Percentiles rank a stretch among this genome's conserved stretches.
Evolutionary conservation across 2,113 vertebrate species (phyloP).

Genomic region (Eublepharis macularius): DNA sequence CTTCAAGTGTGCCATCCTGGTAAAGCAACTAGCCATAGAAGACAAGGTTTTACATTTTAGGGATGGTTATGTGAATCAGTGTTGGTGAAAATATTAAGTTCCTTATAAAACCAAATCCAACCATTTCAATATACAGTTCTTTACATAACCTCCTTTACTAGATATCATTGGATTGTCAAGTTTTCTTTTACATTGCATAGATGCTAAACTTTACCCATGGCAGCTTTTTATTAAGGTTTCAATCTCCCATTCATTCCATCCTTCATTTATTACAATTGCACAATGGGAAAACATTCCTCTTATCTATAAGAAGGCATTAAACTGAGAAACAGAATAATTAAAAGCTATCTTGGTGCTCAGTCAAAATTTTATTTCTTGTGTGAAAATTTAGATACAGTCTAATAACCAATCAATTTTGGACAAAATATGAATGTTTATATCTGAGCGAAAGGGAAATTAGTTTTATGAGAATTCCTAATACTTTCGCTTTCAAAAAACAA

Average conservation of each 20-base stretch:
- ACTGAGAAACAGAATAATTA: constrained; percentile 26
- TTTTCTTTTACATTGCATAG: constrained; percentile 9
- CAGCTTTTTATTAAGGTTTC: constrained; percentile 37
- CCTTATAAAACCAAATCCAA: background rate
- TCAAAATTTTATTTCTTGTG: background rate
- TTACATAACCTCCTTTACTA: background rate
- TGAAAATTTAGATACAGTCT: background rate
- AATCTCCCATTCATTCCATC: constrained; percentile 31
- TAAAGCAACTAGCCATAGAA: too few species aligned
- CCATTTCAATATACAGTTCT: background rate
- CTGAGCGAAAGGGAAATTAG: background rate
- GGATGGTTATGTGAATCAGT: too few species aligned
- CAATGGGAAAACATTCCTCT: background rate
- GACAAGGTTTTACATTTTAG: too few species aligned
- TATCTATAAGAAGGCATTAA: background rate
- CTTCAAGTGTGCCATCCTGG: too few species aligned
- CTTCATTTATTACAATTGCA: constrained; percentile 2
- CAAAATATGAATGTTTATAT: constrained; percentile 2
- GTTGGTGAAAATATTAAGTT: too few species aligned
- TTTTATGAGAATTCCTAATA: constrained; percentile 19
- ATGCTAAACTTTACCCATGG: background rate
- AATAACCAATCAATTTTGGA: constrained; percentile 1
- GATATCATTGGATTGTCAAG: background rate
- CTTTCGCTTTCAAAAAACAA: background rate
- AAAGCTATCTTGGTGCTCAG: accelerated